Evolutionary conservation across 2,888 invertebrate species (phyloP), one percentile per base, ranked within the genome.

Genomic region (Drosophila nigritarsus): DNA sequence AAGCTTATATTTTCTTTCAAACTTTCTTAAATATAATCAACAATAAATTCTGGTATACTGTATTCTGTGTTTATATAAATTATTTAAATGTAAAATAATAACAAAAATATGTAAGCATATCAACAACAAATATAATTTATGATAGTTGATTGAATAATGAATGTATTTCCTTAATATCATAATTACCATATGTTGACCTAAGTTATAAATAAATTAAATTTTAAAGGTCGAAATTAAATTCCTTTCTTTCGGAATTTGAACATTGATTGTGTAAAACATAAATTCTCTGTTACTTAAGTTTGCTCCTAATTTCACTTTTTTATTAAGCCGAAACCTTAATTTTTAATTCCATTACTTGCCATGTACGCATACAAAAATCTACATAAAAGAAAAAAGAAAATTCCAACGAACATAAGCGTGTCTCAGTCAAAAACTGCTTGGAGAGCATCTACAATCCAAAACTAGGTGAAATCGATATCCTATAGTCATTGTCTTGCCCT

Each of bases 391-490:
- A 38, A 55, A 20, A 24, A 40, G 5, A 29, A 7, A 15, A 20
- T 40, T 13, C 15, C 20, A 48, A 51, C 24, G 20, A 51, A 61
- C 29, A 55, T 32, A 34, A 56, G 36, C 58, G 34, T 32, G 45
- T 29, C 49, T 69, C 36, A 49, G 49, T 48, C 60, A 70, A 66
- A 49, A 32, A 32, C 45, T 50, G 60, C 48, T 58, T 56, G 45
- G 36, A 49, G 63, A 54, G 59, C 66, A 63, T 63, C 56, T 77
- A 38, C 42, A 73, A 65, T 73, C 18, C 38, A 60, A 77, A 88
- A 82, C 76, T 86, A 86, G 86, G 78, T 75, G 80, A 86, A 88
- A 87, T 87, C 87, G 84, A 86, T 86, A 88, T 78, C 55, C 76
- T 74, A 67, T 67, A 83, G 65, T 78, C 78, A 83, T 87, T 87